A percentile compares a stretch with the other conserved stretches of the same genome.
phyloP scores from a whole-genome alignment of 30 jellyfish, hydroid and myxozoan species.

The Aurelia aurita region DNA sequence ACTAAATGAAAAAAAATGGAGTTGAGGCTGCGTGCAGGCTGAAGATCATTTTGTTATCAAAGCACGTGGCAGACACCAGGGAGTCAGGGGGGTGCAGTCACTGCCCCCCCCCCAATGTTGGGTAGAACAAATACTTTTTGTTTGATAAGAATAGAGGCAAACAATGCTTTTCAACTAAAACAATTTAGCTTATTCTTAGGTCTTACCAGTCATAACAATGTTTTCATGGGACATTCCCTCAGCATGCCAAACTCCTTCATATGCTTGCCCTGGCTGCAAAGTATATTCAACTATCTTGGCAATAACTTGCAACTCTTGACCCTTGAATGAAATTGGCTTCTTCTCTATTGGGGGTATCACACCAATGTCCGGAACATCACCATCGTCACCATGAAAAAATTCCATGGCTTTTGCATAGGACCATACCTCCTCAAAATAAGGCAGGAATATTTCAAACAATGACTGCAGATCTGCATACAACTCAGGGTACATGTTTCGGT shows the following conservation, averaged over 20 bases:
- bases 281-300: constrained; percentile 81
- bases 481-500: constrained; percentile 46
- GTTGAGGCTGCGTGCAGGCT: too few relatives aligned
- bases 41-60: too few relatives aligned
- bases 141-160: not conserved
- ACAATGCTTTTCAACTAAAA: not conserved
- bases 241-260: constrained; percentile 95
- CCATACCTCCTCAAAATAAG: constrained; percentile 85
- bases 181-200: too few relatives aligned
- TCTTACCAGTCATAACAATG: constrained; percentile 87
- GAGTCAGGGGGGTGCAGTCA: too few relatives aligned
- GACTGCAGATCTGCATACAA: constrained; percentile 67
- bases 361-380: constrained; percentile 37
- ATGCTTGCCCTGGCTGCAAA: constrained; percentile 76
- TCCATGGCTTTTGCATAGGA: constrained; percentile 84
- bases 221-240: constrained; percentile 94
- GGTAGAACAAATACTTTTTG: too few relatives aligned
- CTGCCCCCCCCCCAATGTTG: too few relatives aligned
- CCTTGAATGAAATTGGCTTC: constrained; percentile 47
- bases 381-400: constrained; percentile 25
- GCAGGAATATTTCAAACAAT: constrained; percentile 69
- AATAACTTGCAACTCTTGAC: constrained; percentile 73
- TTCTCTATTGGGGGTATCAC: constrained; percentile 37
- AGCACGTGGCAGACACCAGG: too few relatives aligned
- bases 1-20: too few relatives aligned